Evolutionary conservation across 2,113 vertebrate genomes (phyloP), one percentile per base, ranked within the genome.

Genomic region (Calyptomena viridis): DNA sequence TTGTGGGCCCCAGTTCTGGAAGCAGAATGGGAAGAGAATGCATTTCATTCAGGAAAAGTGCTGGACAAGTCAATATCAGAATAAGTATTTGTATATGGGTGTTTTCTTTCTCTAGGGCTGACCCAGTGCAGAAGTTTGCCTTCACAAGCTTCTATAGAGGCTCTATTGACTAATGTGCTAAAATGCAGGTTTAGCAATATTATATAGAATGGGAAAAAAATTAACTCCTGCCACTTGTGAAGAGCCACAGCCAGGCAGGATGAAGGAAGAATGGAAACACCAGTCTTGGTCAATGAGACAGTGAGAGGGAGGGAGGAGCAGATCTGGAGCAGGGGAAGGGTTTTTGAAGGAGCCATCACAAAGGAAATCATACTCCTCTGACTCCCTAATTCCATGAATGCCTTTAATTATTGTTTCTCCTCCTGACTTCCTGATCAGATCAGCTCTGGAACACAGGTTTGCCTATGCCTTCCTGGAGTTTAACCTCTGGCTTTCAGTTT

Each of bases 221-320:
- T 22, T 28, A 30, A 18, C 23, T 73, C 8, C 35, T 63, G 30
- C 14, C 35, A 25, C 58, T 80, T 0, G 0, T 28, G 67, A 42
- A 71, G 28, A 74, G 18, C 12, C 23, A 28, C 21, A 66, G 33
- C 47, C 15, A 19, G 2, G 24, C 0, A 2, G 31, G 24, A 67
- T 7, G 7, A 80, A 60, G 22, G 18, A 35, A 28, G 25, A 8
- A 39, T 17, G 33, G n/a, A 73, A 69, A 55, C 49, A 80, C 9
- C 2, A 7, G 33, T 35, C 49, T 69, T 42, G 11, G 25, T 73
- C 24, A 13, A 1, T 30, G 62, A 35, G 47, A 76, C 16, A 73
- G 42, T 0, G 1, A 75, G 13, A 30, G 9, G 25, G 37, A 81
- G 8, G 25, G 14, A 68, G 15, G 15, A 40, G 17, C 11, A 90